A percentile compares a stretch with the other conserved stretches of the same genome.
Conservation (phyloP, 2,113 vertebrate genomes). For the Lynx canadensis region DNA sequence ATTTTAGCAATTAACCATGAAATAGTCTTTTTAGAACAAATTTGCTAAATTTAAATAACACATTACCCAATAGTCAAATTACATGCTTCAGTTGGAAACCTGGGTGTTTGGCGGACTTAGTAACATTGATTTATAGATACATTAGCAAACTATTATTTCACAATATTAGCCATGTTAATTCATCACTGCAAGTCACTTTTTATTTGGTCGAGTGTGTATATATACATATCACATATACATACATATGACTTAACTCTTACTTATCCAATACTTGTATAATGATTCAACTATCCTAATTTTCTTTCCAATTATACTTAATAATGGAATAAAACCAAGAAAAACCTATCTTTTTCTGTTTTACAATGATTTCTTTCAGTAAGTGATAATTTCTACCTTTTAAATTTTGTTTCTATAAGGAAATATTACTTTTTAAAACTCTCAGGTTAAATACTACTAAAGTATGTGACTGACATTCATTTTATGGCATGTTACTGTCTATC, state of each 20-base stretch:
- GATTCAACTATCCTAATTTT: not conserved
- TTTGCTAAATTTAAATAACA: constrained; percentile 43
- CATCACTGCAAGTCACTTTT: not conserved
- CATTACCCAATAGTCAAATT: not conserved
- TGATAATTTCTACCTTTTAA: not conserved
- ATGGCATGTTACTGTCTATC: not conserved
- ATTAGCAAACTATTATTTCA: not conserved
- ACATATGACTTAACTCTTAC: constrained; percentile 13
- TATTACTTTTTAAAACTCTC: not conserved
- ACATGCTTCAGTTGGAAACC: not conserved
- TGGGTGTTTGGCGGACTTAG: not conserved
- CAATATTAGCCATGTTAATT: not conserved
- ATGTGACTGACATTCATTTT: not conserved
- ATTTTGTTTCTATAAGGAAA: not conserved
- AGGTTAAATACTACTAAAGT: not conserved
- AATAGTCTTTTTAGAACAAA: constrained; percentile 31
- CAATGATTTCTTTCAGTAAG: not conserved
- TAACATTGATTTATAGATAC: not conserved
- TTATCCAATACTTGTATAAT: not conserved
- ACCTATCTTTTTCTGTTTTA: constrained; percentile 14
- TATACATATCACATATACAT: not conserved
- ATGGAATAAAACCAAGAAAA: not conserved
- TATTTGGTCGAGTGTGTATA: not conserved
- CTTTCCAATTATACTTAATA: not conserved
- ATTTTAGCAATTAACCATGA: not conserved